phyloP scores from a whole-genome alignment of 30 jellyfish, hydroid and myxozoan species.

The Calvadosia cruxmelitensis region DNA sequence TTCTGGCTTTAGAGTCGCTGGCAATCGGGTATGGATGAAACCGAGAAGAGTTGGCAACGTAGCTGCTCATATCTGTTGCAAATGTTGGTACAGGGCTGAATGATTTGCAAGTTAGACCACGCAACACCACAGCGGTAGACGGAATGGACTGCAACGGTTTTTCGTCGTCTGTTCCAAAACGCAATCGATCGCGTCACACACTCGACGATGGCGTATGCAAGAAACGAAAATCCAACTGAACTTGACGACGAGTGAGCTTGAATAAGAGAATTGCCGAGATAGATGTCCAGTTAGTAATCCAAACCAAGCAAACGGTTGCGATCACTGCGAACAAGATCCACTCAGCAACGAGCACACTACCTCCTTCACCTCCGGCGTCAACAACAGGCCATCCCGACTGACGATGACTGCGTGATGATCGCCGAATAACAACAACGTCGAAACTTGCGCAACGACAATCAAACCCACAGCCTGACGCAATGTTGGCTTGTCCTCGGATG shows the following conservation, averaged over 20 bases:
- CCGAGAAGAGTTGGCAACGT: conserved; percentile 9
- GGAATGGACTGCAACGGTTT: no score
- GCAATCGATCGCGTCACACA: no score
- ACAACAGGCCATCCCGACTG: conserved; percentile 1
- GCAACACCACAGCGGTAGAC: no score
- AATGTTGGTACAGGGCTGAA: no score
- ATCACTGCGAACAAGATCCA: neutral
- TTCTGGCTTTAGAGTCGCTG: conserved; percentile 41
- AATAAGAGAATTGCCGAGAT: neutral
- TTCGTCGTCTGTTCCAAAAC: no score
- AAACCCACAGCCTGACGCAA: neutral
- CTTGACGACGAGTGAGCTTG: no score
- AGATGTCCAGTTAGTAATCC: neutral
- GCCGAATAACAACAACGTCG: no score
- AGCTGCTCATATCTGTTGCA: neutral
- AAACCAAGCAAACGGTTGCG: neutral
- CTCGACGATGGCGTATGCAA: conserved; percentile 2
- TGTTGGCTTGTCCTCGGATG: conserved; percentile 1
- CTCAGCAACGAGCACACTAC: neutral
- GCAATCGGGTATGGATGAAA: conserved; percentile 46
- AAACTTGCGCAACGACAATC: conserved; percentile 1
- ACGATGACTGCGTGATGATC: no score
- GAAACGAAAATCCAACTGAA: neutral
- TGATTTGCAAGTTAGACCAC: no score
- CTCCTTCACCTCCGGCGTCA: neutral